A percentile compares a stretch with the other conserved stretches of the same genome.
These are phyloP conservation scores for Drosophila cracens DNA, from an alignment of 2,888 invertebrate species.

Conservation along the genomic window DNA sequence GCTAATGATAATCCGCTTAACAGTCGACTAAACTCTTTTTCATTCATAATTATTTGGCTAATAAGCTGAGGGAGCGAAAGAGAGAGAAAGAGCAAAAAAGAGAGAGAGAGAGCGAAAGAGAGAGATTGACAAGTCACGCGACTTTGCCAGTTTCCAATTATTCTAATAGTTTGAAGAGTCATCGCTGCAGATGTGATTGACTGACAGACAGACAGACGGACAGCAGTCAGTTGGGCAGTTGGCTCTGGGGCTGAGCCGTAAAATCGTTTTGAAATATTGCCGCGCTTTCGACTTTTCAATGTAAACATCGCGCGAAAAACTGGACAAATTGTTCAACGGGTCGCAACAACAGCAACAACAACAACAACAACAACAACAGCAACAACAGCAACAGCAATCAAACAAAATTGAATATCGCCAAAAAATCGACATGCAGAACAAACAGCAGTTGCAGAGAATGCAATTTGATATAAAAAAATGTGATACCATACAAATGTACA, in stretches of 20 bases:
- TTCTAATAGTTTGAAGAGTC: constrained; percentile 51
- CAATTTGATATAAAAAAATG: constrained; percentile 17
- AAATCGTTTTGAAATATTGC: constrained; percentile 68
- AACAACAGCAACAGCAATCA: constrained; percentile 70
- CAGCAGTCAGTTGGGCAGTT: background rate
- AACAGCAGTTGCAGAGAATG: constrained; percentile 16
- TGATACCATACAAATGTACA: background rate
- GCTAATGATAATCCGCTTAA: constrained; percentile 71
- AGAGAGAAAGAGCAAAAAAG: too few relatives aligned
- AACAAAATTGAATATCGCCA: constrained; percentile 81
- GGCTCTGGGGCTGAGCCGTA: constrained; percentile 2
- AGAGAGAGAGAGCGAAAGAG: constrained; percentile 13
- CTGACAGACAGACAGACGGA: constrained; percentile 13
- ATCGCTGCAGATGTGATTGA: constrained; percentile 37
- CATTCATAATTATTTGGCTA: constrained; percentile 63
- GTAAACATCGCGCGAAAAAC: constrained; percentile 72
- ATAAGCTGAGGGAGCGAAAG: constrained; percentile 19
- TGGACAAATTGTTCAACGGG: constrained; percentile 72
- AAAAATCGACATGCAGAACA: constrained; percentile 58
- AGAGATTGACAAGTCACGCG: constrained; percentile 46
- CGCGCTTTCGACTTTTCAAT: constrained; percentile 61
- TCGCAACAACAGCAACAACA: constrained; percentile 17
- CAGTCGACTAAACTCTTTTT: constrained; percentile 44
- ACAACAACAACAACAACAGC: background rate
- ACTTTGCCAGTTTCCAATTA: constrained; percentile 48